Evolutionary conservation across 2,113 vertebrate species (phyloP).

Genomic region (Thunnus maccoyii): DNA sequence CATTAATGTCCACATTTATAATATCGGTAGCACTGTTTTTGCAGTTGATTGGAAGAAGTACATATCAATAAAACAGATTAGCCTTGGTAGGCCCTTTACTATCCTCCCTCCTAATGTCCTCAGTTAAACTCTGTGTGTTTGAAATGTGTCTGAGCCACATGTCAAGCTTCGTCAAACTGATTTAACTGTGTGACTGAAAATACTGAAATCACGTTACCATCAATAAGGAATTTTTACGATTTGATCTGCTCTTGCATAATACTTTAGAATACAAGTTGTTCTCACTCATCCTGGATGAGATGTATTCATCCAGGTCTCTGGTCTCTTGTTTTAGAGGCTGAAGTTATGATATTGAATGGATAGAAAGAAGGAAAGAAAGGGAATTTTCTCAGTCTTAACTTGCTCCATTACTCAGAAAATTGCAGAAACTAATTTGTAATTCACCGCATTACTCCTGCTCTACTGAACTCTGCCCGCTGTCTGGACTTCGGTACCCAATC

Average conservation of each 20-base stretch:
- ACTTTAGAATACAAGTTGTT: no score
- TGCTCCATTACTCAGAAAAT: background rate
- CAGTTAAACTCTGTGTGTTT: background rate
- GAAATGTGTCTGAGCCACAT: background rate
- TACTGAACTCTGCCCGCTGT: background rate
- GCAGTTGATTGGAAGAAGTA: background rate
- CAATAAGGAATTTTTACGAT: background rate
- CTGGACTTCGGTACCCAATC: constrained; percentile 5
- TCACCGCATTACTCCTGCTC: background rate
- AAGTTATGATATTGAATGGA: background rate
- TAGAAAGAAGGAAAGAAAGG: background rate
- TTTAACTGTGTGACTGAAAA: background rate
- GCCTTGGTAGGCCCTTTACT: background rate
- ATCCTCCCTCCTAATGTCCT: background rate
- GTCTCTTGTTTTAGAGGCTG: background rate
- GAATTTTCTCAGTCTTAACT: background rate
- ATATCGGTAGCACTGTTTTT: background rate
- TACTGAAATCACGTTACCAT: background rate
- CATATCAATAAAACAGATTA: background rate
- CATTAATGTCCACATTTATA: background rate
- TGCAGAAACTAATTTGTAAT: constrained; percentile 17
- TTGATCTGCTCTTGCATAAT: background rate
- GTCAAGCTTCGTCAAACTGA: background rate
- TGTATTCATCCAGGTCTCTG: background rate
- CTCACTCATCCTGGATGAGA: background rate